Percentiles rank a stretch among this genome's conserved stretches.
Evolutionary conservation across 1,140 invertebrate genomes (phyloP).

Genomic region (Dendrolimus kikuchii): DNA sequence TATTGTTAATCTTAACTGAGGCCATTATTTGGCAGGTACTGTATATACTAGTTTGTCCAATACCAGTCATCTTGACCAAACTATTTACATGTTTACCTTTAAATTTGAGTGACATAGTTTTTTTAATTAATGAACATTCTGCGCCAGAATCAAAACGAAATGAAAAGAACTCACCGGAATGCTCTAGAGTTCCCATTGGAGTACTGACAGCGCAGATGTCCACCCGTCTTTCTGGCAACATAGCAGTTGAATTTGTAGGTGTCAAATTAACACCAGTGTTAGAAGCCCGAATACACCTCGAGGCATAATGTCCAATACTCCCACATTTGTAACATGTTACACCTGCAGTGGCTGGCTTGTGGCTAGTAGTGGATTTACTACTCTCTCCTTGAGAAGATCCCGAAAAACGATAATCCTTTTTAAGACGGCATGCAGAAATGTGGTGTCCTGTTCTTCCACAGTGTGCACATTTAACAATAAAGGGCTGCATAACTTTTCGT

Average conservation of each 20-base stretch:
- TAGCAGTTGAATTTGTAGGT: not conserved
- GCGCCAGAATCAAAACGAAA: slow-evolving; percentile 14
- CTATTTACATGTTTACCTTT: slow-evolving; percentile 12
- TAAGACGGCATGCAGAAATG: not conserved
- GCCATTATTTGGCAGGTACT: slow-evolving; percentile 21
- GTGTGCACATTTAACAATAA: slow-evolving; percentile 1
- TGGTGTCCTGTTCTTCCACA: slow-evolving; percentile 10
- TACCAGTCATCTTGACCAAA: slow-evolving; percentile 18
- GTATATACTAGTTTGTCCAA: slow-evolving; percentile 10
- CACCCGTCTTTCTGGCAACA: slow-evolving; percentile 4
- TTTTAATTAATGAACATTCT: slow-evolving; percentile 18
- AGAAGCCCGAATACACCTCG: too few relatives aligned
- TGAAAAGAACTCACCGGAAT: slow-evolving; percentile 5
- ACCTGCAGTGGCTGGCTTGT: too few relatives aligned
- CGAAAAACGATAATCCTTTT: too few relatives aligned
- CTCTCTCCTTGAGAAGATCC: too few relatives aligned
- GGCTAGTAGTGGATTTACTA: too few relatives aligned
- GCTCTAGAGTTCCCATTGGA: slow-evolving; percentile 4
- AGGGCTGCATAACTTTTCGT: too few relatives aligned
- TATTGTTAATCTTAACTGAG: slow-evolving; percentile 18
- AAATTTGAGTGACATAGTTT: slow-evolving; percentile 14
- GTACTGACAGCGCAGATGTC: slow-evolving; percentile 7
- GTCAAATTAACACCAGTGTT: too few relatives aligned
- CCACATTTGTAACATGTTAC: too few relatives aligned
- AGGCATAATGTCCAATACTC: too few relatives aligned